A percentile compares a stretch with the other conserved stretches of the same genome.
phyloP scores from a whole-genome alignment of 37 sponge, comb jelly and placozoan species.

The Halisarca cf. caerulea region DNA sequence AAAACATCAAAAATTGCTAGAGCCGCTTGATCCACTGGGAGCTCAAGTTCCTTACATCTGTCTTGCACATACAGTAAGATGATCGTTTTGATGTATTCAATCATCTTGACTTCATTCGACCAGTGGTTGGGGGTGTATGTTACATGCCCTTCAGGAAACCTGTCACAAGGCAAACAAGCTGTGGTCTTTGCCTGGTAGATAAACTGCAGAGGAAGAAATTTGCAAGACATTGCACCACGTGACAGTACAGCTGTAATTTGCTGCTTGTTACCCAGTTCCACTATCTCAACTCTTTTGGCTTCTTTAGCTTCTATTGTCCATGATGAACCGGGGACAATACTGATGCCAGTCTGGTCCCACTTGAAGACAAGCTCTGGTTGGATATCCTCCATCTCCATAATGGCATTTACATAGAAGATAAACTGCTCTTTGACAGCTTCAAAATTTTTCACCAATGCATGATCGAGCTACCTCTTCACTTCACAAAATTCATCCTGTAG shows the following conservation, averaged over 20 bases:
- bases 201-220: constrained; percentile 25
- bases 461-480: constrained; percentile 41
- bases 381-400: no score
- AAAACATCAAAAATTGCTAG: no score
- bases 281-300: no score
- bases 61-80: constrained; percentile 17
- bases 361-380: no score
- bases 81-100: constrained; percentile 3
- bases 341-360: no score
- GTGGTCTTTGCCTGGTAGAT: constrained; percentile 31
- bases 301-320: no score
- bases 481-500: constrained; percentile 60
- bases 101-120: constrained; percentile 10
- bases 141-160: constrained; percentile 24
- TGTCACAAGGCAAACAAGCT: background rate
- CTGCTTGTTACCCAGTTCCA: no score
- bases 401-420: constrained; percentile 36
- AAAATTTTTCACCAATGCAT: constrained; percentile 40
- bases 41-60: background rate
- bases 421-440: constrained; percentile 39
- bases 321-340: no score
- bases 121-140: constrained; percentile 23
- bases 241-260: constrained; percentile 31
- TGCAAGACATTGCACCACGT: constrained; percentile 38
- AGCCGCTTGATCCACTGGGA: constrained; percentile 24